Evolutionary conservation across 2,797 vertebrate species (phyloP).

Genomic region (Stomatorhinus walkeri): DNA sequence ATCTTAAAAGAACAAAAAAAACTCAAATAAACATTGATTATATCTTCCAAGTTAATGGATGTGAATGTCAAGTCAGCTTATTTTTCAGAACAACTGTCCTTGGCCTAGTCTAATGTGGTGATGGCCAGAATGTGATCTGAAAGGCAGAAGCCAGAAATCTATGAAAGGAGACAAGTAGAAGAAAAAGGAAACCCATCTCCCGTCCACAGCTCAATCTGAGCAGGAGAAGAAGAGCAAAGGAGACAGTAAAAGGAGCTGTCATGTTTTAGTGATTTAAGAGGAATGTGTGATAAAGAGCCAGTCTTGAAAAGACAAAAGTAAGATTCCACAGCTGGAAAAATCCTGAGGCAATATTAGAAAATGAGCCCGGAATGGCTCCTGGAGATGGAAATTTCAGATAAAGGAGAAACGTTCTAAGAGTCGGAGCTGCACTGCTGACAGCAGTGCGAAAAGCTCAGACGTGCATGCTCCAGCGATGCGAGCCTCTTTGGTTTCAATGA

Average conservation of each 20-base stretch:
- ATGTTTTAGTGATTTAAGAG: not conserved
- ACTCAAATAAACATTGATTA: slow-evolving; percentile 22
- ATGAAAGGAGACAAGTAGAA: not conserved
- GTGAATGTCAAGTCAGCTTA: slow-evolving; percentile 1
- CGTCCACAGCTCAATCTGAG: not conserved
- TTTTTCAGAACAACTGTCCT: slow-evolving; percentile 11
- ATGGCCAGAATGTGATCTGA: not conserved
- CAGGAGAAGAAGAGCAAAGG: not conserved
- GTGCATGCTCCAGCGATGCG: not conserved
- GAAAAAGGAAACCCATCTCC: not conserved
- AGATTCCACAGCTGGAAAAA: not conserved
- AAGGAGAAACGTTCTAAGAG: not conserved
- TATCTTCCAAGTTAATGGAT: slow-evolving; percentile 16
- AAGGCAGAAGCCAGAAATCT: not conserved
- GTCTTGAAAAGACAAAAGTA: not conserved
- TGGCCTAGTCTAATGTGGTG: not conserved
- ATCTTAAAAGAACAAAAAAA: slow-evolving; percentile 16
- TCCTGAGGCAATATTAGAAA: not conserved
- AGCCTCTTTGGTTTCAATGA: not conserved
- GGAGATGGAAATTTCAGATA: not conserved
- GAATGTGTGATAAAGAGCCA: not conserved
- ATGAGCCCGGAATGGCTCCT: not conserved
- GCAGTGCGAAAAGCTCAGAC: not conserved
- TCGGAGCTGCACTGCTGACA: not conserved
- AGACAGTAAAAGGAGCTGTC: not conserved